Base-by-base conservation (phyloP, 2,888 invertebrate species). In the Pyralis farinalis region DNA sequence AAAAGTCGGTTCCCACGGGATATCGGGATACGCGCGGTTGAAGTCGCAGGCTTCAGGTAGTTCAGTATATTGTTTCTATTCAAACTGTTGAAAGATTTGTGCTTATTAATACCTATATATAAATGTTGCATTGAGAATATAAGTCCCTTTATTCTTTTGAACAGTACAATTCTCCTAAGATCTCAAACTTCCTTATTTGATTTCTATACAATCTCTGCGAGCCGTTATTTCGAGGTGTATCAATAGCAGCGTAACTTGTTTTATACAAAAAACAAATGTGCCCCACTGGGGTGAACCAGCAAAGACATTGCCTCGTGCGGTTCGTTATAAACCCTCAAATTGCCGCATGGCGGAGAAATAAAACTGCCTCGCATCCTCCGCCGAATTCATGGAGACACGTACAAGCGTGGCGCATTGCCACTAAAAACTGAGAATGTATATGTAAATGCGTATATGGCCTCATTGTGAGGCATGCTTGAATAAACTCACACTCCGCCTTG, bases 291-390 rank as follows among this genome's bases (percentile, higher is more conserved):
- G 4, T 3, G 4, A 16, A 2, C 16, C 2, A 4, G 53, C 52
- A 50, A 51, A 44, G 58, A 60, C 58, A 52, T 61, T 56, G 63
- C 66, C 65, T 51, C 55, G 47, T 65, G 58, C 51, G 59, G 58
- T 71, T 68, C 63, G 62, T 71, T 77, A 66, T 71, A 68, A 73
- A 75, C 61, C 70, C 64, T 60, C 63, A 58, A 73, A 75, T 65
- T 58, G 58, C 63, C 64, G 61, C 55, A 59, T 63, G 63, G 58
- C 53, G 51, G 42, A 45, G 58, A 52, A 65, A 77, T 73, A 72
- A 70, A 71, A 71, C 54, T 25, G 25, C 25, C 3, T 38, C 20
- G 38, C 33, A 32, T 33, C 34, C 33, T 21, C 31, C 37, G 7
- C 37, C 10, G 31, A 52, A 54, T 50, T 55, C 51, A 50, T 54